These are phyloP conservation scores for Coregonus suidteri DNA, from an alignment of 2,797 vertebrate genomes.

Conservation along the genomic window DNA sequence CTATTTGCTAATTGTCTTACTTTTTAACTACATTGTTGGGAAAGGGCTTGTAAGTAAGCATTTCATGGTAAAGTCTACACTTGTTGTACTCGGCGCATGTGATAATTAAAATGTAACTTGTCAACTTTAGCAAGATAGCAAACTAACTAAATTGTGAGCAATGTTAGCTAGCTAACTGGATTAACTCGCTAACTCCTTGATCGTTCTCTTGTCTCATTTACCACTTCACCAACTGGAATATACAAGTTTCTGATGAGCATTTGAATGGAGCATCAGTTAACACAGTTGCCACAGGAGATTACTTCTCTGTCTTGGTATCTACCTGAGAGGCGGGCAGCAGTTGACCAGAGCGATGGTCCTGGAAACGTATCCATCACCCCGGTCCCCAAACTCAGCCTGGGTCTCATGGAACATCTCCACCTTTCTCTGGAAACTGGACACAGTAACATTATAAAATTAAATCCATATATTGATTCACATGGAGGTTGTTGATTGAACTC, in stretches of 20 bases:
- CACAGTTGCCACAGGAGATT: neutral
- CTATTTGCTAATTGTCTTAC: too few species aligned
- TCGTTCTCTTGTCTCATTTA: neutral
- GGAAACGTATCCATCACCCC: conserved; percentile 76
- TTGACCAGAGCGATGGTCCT: conserved; percentile 87
- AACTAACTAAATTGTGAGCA: neutral
- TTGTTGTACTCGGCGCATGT: too few species aligned
- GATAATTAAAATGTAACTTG: too few species aligned
- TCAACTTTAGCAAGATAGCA: neutral
- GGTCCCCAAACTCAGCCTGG: conserved; percentile 76
- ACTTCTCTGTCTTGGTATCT: conserved; percentile 1
- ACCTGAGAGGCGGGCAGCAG: conserved; percentile 90
- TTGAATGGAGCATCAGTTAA: neutral
- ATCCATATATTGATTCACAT: neutral
- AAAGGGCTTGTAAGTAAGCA: too few species aligned
- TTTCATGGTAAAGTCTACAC: too few species aligned
- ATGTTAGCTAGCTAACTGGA: neutral
- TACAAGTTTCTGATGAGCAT: neutral
- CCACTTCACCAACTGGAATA: neutral
- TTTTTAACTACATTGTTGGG: too few species aligned
- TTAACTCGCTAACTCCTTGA: too few species aligned
- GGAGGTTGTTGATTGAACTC: neutral
- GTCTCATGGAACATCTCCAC: conserved; percentile 87
- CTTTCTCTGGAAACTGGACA: conserved; percentile 86
- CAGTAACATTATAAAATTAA: neutral